Evolutionary conservation across 2,113 vertebrate genomes (phyloP), one percentile per base, ranked within the genome.

Genomic region (Microtus pennsylvanicus): DNA sequence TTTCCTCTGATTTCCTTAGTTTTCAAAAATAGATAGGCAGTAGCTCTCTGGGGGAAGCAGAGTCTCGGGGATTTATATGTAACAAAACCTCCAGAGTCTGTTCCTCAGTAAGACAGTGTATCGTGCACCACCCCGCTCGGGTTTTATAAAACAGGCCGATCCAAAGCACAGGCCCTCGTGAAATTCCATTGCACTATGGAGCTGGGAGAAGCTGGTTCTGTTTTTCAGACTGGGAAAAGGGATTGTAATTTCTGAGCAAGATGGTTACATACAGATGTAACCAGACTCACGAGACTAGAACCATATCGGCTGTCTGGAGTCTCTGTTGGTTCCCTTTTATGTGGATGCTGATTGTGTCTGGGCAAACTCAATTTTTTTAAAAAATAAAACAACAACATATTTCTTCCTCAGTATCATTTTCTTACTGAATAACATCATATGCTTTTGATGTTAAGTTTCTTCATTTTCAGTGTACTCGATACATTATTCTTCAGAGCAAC

Each of bases 21-120:
- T 97, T 95, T 97, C 97, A 97, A 97, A 97, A 98, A 97, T 96
- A 97, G 97, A 97, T 55, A 97, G 89, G 95, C 97, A 96, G 98
- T 90, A 81, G 94, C 88, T 97, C 95, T 97, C 94, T 1, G 42
- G 91, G 92, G 95, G 95, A 94, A 96, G 96, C 50, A 89, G 89
- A 95, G 93, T 96, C 89, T 96, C 89, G 77, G 89, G 96, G 94
- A 50, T 92, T 96, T 94, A 70, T 95, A 76, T 95, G 47, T 96
- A 69, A 92, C 75, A 70, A 70, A 67, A 83, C 89, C 95, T 94
- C 63, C 82, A 87, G 0, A 0, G 50, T 58, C 58, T 74, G 65
- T 92, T 94, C 83, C 93, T 94, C 65, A 45, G 58, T 75, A 61
- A 93, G 90, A 67, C 50, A 75, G 70, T 38, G 19, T 7, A 76